Percentiles rank a stretch among this genome's conserved stretches.
Conservation (phyloP, 2,113 vertebrate genomes). For the Poeciliopsis prolifica region DNA sequence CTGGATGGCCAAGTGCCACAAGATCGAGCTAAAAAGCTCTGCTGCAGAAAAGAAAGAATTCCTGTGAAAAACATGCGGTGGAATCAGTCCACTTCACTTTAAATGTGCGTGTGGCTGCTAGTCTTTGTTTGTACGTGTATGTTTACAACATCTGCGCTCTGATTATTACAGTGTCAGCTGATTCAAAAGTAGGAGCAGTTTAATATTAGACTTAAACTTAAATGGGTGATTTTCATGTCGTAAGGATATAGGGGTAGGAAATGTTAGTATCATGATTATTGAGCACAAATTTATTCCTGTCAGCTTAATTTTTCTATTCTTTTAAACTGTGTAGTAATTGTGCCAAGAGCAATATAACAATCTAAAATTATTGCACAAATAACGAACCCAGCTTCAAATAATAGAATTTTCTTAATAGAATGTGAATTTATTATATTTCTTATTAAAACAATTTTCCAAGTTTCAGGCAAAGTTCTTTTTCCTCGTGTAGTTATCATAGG, state of each 20-base stretch:
- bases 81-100: constrained; percentile 2
- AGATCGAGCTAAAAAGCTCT: constrained; percentile 61
- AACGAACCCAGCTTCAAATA: too few relatives aligned
- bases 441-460: background rate
- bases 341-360: background rate
- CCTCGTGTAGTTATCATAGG: too few relatives aligned
- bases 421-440: background rate
- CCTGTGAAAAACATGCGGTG: constrained; percentile 22
- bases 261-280: background rate
- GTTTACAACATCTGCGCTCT: background rate
- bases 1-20: constrained; percentile 66
- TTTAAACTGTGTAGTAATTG: background rate
- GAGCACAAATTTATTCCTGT: background rate
- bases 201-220: background rate
- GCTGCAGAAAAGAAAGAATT: constrained; percentile 49
- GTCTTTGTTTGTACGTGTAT: background rate
- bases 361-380: too few relatives aligned
- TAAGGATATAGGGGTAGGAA: background rate
- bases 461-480: background rate
- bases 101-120: constrained; percentile 3
- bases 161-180: background rate
- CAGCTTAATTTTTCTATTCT: background rate
- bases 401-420: too few relatives aligned
- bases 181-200: background rate
- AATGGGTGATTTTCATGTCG: background rate